Evolutionary conservation across 1,140 invertebrate genomes (phyloP).

Genomic region (Tenebrio molitor): DNA sequence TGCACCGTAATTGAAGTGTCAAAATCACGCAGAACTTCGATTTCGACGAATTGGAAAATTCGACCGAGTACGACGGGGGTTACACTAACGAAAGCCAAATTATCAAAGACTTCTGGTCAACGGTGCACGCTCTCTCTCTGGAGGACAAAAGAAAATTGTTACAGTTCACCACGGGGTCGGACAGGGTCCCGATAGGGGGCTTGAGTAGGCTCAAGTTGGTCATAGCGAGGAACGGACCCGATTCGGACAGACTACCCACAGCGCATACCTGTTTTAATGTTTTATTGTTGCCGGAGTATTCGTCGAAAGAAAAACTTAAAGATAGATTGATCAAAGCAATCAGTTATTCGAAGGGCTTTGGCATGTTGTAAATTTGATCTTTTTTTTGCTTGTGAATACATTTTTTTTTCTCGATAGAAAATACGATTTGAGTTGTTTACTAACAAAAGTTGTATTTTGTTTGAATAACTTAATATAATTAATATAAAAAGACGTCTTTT

Average conservation of each 20-base stretch:
- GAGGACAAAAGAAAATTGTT: constrained; percentile 92
- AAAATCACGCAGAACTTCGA: constrained; percentile 64
- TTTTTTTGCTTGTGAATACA: constrained; percentile 35
- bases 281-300: constrained; percentile 91
- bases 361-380: constrained; percentile 79
- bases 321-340: constrained; percentile 93
- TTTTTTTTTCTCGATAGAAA: constrained; percentile 14
- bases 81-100: constrained; percentile 87
- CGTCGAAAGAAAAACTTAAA: constrained; percentile 84
- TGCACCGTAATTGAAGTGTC: no score
- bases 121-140: constrained; percentile 87
- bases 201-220: constrained; percentile 90
- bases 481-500: constrained; percentile 1
- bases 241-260: constrained; percentile 84
- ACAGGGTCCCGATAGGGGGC: constrained; percentile 94
- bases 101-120: constrained; percentile 93
- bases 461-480: constrained; percentile 36
- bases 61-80: constrained; percentile 94
- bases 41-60: constrained; percentile 81
- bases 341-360: constrained; percentile 88
- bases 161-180: constrained; percentile 95
- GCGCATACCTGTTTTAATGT: constrained; percentile 98
- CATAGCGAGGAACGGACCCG: constrained; percentile 83
- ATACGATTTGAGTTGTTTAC: constrained; percentile 39
- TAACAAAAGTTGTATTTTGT: constrained; percentile 41